Percentiles rank a stretch among this genome's conserved stretches.
These are phyloP conservation scores for Drosophila trichaetosa DNA, from an alignment of 2,888 invertebrate species.

Conservation along the genomic window DNA sequence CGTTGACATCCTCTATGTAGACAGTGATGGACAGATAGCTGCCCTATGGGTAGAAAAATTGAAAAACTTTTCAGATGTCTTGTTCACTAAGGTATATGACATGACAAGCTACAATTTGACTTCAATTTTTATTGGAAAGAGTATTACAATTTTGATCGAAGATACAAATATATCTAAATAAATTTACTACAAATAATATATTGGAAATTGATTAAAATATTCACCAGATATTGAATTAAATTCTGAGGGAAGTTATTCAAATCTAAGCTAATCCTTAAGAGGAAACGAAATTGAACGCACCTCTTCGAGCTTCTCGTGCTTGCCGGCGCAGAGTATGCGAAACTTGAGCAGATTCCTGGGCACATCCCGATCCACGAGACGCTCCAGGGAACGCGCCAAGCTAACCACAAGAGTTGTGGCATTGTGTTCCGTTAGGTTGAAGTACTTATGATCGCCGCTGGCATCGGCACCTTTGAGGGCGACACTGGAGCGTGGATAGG, in stretches of 20 bases:
- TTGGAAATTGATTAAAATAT: not conserved
- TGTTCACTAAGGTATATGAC: too few species aligned
- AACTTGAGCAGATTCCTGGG: slow-evolving; percentile 94
- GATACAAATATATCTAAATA: not conserved
- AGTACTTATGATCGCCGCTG: slow-evolving; percentile 83
- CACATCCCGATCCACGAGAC: slow-evolving; percentile 91
- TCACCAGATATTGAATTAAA: not conserved
- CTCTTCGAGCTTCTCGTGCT: slow-evolving; percentile 83
- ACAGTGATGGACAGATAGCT: slow-evolving; percentile 94
- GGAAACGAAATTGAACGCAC: slow-evolving; percentile 41
- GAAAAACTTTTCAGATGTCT: not conserved
- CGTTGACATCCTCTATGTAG: slow-evolving; percentile 95
- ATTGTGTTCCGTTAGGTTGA: slow-evolving; percentile 88
- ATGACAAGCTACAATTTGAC: not conserved
- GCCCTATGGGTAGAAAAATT: slow-evolving; percentile 86
- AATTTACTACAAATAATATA: not conserved
- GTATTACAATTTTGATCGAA: not conserved
- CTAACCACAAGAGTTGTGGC: slow-evolving; percentile 91
- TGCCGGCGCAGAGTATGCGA: slow-evolving; percentile 88
- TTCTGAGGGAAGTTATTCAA: not conserved
- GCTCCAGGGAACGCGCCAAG: slow-evolving; percentile 91
- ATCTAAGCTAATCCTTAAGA: not conserved
- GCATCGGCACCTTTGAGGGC: slow-evolving; percentile 81
- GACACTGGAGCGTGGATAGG: slow-evolving; percentile 90
- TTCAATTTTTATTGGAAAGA: rapidly evolving